Evolutionary conservation across 2,113 vertebrate genomes (phyloP).

Genomic region (Microcebus ravelobensis): DNA sequence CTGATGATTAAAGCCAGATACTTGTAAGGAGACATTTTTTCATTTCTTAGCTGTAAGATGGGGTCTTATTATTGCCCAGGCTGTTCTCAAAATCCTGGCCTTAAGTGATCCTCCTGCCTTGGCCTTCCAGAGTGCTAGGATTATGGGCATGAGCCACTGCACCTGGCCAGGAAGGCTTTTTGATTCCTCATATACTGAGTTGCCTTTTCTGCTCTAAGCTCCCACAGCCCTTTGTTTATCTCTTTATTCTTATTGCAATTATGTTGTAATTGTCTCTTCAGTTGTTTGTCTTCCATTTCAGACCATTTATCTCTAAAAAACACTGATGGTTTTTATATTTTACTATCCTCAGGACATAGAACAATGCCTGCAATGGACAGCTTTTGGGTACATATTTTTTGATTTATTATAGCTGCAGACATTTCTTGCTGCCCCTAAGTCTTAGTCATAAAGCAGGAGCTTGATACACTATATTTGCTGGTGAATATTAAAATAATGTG

Average conservation of each 20-base stretch:
- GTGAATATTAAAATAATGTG: slow-evolving; percentile 25
- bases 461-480: neutral
- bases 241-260: slow-evolving; percentile 4
- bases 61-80: no score
- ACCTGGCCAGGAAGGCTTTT: neutral
- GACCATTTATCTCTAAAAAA: neutral
- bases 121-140: no score
- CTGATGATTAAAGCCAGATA: neutral
- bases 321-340: neutral
- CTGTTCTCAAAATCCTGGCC: no score
- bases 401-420: slow-evolving; percentile 9
- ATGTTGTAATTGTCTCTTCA: slow-evolving; percentile 31
- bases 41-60: slow-evolving; percentile 8
- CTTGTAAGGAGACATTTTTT: slow-evolving; percentile 2
- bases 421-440: neutral
- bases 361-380: slow-evolving; percentile 13
- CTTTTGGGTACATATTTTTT: slow-evolving; percentile 39
- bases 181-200: neutral
- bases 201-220: neutral
- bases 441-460: neutral
- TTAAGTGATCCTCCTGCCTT: no score
- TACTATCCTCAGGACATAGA: neutral
- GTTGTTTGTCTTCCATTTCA: slow-evolving; percentile 35
- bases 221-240: neutral
- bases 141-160: no score